Conservation (phyloP, 2,113 vertebrate genomes). For the Psammodynastes pulverulentus region DNA sequence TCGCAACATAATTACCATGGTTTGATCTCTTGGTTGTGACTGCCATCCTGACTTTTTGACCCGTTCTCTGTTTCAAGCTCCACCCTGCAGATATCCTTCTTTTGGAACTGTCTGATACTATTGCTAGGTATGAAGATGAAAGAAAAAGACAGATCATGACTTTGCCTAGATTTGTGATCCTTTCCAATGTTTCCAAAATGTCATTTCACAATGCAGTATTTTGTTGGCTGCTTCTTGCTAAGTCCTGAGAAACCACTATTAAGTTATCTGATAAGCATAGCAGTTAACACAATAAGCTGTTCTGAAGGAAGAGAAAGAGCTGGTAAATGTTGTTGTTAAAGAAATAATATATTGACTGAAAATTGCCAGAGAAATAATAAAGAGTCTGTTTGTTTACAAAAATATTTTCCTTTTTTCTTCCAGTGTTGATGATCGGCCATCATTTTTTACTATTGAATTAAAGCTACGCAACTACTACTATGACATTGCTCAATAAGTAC, state of each 20-base stretch:
- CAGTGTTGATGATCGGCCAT: constrained; percentile 81
- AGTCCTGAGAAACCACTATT: not conserved
- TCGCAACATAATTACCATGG: not conserved
- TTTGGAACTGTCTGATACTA: not conserved
- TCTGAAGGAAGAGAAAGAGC: not conserved
- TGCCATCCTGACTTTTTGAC: not conserved
- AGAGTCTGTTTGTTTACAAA: not conserved
- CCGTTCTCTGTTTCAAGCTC: not conserved
- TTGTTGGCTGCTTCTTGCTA: not conserved
- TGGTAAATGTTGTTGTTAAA: not conserved
- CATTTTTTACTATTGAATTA: constrained; percentile 80
- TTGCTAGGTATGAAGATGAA: not conserved
- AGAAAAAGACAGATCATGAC: not conserved
- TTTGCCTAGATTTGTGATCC: not conserved
- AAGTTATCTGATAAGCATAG: not conserved
- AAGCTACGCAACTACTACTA: constrained; percentile 91
- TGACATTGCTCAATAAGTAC: constrained; percentile 81
- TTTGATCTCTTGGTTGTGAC: not conserved
- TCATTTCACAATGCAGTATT: not conserved
- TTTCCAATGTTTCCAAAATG: not conserved
- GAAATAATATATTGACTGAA: not conserved
- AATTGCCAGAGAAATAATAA: not conserved
- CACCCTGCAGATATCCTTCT: not conserved
- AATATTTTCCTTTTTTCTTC: constrained; percentile 29
- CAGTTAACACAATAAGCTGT: not conserved